phyloP scores from a whole-genome alignment of 2,113 vertebrate species.

The Corynorhinus townsendii region DNA sequence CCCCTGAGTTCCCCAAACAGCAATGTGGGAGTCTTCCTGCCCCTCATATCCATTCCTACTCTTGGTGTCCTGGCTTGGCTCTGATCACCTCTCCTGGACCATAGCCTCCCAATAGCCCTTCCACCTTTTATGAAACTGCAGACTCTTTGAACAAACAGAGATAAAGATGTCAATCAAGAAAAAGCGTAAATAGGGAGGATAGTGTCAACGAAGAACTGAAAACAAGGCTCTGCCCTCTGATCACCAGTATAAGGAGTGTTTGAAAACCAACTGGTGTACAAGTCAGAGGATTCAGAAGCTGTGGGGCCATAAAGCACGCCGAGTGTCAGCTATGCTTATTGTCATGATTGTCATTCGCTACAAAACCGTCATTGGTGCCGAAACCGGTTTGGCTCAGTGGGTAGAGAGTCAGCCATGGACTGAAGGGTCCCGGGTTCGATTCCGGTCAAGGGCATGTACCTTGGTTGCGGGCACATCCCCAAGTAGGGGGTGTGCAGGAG shows the following conservation, averaged over 20 bases:
- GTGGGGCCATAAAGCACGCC: not conserved
- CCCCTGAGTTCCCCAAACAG: not conserved
- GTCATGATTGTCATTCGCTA: not conserved
- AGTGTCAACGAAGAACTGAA: not conserved
- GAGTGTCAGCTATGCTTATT: rapidly evolving
- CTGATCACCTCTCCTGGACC: not conserved
- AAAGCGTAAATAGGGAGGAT: not conserved
- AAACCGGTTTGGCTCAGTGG: no score
- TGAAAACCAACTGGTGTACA: not conserved
- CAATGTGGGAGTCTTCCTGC: not conserved
- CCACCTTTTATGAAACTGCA: not conserved
- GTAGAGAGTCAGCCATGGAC: no score
- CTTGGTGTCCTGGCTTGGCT: not conserved
- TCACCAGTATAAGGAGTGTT: not conserved
- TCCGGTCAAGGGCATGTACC: no score
- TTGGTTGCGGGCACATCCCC: no score
- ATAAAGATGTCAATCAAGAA: constrained; percentile 44
- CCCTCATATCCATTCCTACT: not conserved
- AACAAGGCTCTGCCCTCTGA: not conserved
- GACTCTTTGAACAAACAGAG: not conserved
- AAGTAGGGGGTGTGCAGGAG: no score
- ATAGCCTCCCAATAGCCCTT: not conserved
- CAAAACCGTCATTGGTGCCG: not conserved
- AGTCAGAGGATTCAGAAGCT: not conserved
- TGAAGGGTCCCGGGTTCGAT: no score